Evolutionary conservation across 1,140 invertebrate genomes (phyloP), one percentile per base, ranked within the genome.

Genomic region (Drosophila insularis): DNA sequence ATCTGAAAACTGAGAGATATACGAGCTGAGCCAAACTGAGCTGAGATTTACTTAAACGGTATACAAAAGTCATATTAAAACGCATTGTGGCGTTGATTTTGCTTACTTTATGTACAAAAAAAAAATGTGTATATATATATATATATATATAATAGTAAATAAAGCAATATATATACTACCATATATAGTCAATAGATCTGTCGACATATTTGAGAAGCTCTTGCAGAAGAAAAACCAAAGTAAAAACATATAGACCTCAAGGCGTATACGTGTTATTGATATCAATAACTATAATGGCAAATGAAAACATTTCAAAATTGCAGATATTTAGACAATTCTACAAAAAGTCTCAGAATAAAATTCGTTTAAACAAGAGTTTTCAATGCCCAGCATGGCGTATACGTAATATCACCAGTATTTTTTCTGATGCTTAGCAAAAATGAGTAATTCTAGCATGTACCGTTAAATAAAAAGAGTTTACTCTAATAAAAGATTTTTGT

Each of bases 11-110:
- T 54, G 23, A 60, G 32, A 35, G 54, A 50, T 65, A 61, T 78
- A 27, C 27, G 6, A 35, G 32, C 32, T 2, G 43, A 46, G 64
- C 35, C 73, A 58, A 55, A 65, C 56, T 55, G 64, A 68, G 68
- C 39, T 60, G 72, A 81, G 67, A 86, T 75, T 71, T 64, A 70
- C 71, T 87, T 87, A 87, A 87, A 87, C 79, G 82, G 67, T 80
- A 80, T 62, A 87, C 82, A 87, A 87, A 87, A 87, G 82, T 82
- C 82, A 67, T 76, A 87, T 87, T 87, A 87, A 87, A 87, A 87
- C 79, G 84, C 80, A 80, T 87, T 87, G 82, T 87, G 62, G 76
- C 79, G 67, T 69, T 87, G 82, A 87, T 89, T 87, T 87, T 80
- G 55, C 72, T 87, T 87, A 87, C 68, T 87, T 61, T 39, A 23